phyloP scores from a whole-genome alignment of 53 echinoderm and acorn worm species.

The Paracentrotus lividus region DNA sequence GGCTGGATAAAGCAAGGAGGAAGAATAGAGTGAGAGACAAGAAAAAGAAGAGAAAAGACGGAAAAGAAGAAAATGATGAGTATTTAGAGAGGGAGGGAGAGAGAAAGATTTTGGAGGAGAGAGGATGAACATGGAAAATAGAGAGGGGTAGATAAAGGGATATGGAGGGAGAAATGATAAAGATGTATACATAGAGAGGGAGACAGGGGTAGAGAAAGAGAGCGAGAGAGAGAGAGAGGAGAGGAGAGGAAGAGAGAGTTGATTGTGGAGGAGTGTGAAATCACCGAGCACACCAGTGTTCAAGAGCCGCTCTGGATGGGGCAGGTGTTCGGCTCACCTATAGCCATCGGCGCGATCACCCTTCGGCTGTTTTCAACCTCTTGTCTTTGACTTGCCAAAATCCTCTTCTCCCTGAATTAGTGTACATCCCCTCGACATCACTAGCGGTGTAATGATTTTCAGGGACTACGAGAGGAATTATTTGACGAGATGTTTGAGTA shows the following conservation, averaged over 20 bases:
- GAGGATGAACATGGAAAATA: not conserved
- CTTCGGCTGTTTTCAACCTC: conserved; percentile 65
- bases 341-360: conserved; percentile 65
- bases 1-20: no score
- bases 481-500: conserved; percentile 44
- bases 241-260: not conserved
- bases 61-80: not conserved
- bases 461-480: conserved; percentile 23
- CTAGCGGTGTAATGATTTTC: conserved; percentile 69
- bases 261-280: conserved; percentile 66
- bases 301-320: conserved; percentile 50
- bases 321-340: conserved; percentile 69
- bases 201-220: not conserved
- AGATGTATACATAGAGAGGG: no score
- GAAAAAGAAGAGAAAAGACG: not conserved
- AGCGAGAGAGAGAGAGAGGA: not conserved
- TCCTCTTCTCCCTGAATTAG: conserved; percentile 68
- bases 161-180: not conserved
- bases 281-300: conserved; percentile 60
- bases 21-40: not conserved
- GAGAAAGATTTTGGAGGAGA: not conserved
- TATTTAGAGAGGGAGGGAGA: not conserved
- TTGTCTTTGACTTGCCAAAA: conserved; percentile 50
- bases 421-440: conserved; percentile 62
- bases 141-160: not conserved